Evolutionary conservation across 2,797 vertebrate species (phyloP).

Genomic region (Intellagama lesueurii): DNA sequence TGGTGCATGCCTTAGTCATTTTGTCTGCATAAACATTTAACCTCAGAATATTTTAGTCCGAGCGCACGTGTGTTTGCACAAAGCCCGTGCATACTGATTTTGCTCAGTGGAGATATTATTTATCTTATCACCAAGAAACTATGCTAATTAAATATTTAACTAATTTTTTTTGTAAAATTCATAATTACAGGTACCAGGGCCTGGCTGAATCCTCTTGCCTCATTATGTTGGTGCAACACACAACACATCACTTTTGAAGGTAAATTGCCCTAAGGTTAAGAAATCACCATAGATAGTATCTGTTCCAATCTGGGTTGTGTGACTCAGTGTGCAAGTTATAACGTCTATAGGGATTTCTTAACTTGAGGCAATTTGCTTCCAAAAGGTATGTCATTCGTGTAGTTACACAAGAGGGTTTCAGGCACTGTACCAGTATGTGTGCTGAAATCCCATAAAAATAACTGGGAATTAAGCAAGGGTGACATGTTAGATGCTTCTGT

Average conservation of each 20-base stretch:
- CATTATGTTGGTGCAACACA: too few relatives aligned
- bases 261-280: too few relatives aligned
- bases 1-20: background rate
- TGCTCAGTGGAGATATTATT: background rate
- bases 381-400: too few relatives aligned
- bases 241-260: too few relatives aligned
- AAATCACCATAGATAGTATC: too few relatives aligned
- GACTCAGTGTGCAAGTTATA: too few relatives aligned
- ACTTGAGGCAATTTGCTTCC: too few relatives aligned
- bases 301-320: too few relatives aligned
- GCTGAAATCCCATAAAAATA: background rate
- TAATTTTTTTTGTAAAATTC: background rate
- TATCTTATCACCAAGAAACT: background rate
- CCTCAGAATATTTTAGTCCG: background rate
- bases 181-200: background rate
- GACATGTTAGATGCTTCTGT: background rate
- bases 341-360: too few relatives aligned
- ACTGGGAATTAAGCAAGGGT: background rate
- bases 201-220: too few relatives aligned
- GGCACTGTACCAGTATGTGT: background rate
- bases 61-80: background rate
- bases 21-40: conserved; percentile 1
- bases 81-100: background rate
- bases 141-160: background rate
- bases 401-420: too few relatives aligned